Evolutionary conservation across 2,797 vertebrate species (phyloP).

Genomic region (Macropodus opercularis): DNA sequence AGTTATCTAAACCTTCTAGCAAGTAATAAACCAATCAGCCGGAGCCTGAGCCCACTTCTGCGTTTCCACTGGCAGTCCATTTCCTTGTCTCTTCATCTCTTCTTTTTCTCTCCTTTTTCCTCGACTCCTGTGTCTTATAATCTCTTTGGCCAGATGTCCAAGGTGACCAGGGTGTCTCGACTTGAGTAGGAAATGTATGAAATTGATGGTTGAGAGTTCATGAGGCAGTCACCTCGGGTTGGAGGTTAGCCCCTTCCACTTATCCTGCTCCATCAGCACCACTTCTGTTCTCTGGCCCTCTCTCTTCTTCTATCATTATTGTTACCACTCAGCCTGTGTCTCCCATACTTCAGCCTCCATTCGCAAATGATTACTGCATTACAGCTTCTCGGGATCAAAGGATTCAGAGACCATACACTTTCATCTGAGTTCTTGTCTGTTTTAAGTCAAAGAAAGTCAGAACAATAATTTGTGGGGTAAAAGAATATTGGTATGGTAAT

Average conservation of each 20-base stretch:
- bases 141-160: conserved; percentile 41
- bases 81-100: conserved; percentile 20
- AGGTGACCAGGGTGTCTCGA: conserved; percentile 38
- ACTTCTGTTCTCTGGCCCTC: conserved; percentile 25
- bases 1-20: conserved; percentile 44
- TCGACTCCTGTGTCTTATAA: conserved; percentile 18
- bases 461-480: conserved; percentile 18
- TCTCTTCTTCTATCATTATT: conserved; percentile 41
- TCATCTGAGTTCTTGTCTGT: too few relatives aligned
- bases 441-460: conserved; percentile 17
- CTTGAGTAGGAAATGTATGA: conserved; percentile 68
- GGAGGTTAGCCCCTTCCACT: conserved; percentile 54
- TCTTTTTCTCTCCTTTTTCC: conserved; percentile 2
- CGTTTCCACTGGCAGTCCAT: conserved; percentile 5
- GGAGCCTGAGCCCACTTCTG: conserved; percentile 8
- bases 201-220: conserved; percentile 67
- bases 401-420: conserved; percentile 67
- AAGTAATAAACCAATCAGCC: conserved; percentile 54
- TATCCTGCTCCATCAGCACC: conserved; percentile 54
- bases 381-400: conserved; percentile 76
- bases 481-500: conserved; percentile 28
- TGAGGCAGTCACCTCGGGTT: conserved; percentile 36
- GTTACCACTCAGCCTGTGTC: conserved; percentile 51
- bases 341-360: conserved; percentile 62
- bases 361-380: conserved; percentile 75